Evolutionary conservation across 1,140 invertebrate species (phyloP), one percentile per base, ranked within the genome.

Genomic region (Drosophila carrolli): DNA sequence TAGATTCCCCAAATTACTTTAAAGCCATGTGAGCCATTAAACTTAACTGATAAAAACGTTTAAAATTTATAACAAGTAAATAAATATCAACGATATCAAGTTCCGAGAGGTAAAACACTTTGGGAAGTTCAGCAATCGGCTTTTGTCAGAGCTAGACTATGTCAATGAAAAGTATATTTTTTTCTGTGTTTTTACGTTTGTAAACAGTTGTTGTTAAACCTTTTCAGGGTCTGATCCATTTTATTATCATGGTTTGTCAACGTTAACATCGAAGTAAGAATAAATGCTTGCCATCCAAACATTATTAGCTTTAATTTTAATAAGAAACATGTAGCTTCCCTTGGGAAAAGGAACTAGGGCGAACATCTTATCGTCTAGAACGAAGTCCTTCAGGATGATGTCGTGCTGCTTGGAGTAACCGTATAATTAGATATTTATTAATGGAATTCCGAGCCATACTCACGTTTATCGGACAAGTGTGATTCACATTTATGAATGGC

Each of bases 371-470:
- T 58, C 47, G 1, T 16, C 10, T 11, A 58, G 1, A 23, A 78
- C 55, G 54, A 78, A 72, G 38, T 78, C 27, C 16, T 58, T 76
- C 1, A 76, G 5, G 4, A 76, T 75, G 1, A 75, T 0, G 11
- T 65, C 53, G 44, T 13, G 47, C 53, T 75, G 23, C 1, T 14
- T 10, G 0, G 0, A 19, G n/a, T 9, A 9, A 13, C 3, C 8
- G 4, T 0, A 3, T 4, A 1, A 11, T n/a, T n/a, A 0, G 7
- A 29, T 4, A 3, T 9, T 10, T 1, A 4, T 13, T 3, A 3
- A 2, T 3, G 1, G 0, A 5, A n/a, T 9, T 1, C 14, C 7
- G 1, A 9, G 7, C 5, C 8, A 0, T 19, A 68, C 75, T 76
- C 29, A 77, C 75, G 8, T 41, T 51, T 1, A 47, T 23, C 7